Percentiles rank a stretch among this genome's conserved stretches.
Conservation (phyloP, 1,140 invertebrate genomes). For the Drosophila pruinosa region DNA sequence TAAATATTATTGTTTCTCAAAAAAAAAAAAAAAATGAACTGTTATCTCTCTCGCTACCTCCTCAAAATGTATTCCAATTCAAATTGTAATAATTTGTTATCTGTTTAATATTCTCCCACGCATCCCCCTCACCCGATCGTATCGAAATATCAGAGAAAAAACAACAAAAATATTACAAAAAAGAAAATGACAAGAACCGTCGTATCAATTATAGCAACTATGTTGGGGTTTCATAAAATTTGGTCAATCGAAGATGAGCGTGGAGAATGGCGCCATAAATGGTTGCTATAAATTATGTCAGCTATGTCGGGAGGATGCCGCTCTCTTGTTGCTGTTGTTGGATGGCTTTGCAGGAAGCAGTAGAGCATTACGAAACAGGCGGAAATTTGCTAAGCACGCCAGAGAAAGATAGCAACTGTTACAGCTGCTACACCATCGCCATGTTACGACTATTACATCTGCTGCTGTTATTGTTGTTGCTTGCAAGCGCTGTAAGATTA, state of each 20-base stretch:
- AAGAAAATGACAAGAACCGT: conserved; percentile 1
- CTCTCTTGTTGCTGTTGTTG: conserved; percentile 1
- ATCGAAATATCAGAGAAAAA: not conserved
- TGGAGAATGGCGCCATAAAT: conserved; percentile 25
- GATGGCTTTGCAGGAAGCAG: conserved; percentile 28
- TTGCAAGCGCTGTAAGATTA: conserved; percentile 12
- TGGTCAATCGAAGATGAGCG: conserved; percentile 1
- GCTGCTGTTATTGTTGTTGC: not conserved
- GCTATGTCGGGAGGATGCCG: conserved; percentile 26
- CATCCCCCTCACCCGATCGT: not conserved
- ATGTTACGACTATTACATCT: not conserved
- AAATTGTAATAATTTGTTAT: conserved; percentile 8
- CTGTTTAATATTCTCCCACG: not conserved
- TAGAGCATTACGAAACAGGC: conserved; percentile 39
- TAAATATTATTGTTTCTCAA: not conserved
- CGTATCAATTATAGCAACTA: not conserved
- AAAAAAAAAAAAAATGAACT: no score
- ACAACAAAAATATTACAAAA: conserved; percentile 1
- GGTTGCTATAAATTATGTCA: conserved; percentile 20
- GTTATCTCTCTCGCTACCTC: conserved; percentile 1
- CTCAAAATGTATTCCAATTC: conserved; percentile 16
- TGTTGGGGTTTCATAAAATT: not conserved
- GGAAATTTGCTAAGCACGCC: conserved; percentile 9
- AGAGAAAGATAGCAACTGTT: conserved; percentile 19
- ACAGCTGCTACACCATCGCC: not conserved